Conservation (phyloP, 2,888 invertebrate species). For the Leptinotarsa rubiginosa region DNA sequence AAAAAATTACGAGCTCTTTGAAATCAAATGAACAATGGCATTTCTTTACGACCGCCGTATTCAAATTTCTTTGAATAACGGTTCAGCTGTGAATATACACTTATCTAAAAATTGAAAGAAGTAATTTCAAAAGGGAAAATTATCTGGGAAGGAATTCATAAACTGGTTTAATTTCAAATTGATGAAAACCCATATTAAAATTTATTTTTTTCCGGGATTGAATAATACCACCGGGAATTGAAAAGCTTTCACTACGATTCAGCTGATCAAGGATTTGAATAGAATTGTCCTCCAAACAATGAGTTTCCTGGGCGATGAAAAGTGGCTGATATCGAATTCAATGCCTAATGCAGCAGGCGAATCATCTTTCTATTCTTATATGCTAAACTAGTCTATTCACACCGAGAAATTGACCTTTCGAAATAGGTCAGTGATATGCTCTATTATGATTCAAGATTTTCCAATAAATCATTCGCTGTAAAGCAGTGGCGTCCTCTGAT, state of each 20-base stretch:
- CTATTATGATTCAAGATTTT: constrained; percentile 8
- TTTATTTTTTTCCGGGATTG: not conserved
- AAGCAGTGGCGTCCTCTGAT: not conserved
- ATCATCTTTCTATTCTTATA: constrained; percentile 21
- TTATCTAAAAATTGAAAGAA: not conserved
- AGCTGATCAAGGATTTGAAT: not conserved
- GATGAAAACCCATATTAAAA: not conserved
- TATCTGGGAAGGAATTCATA: not conserved
- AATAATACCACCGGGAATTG: not conserved
- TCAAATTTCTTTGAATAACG: not conserved
- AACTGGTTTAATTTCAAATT: not conserved
- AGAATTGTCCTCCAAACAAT: constrained; percentile 13
- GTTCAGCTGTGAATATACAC: too few species aligned
- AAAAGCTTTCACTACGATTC: constrained; percentile 1
- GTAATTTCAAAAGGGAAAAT: not conserved
- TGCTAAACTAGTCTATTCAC: constrained; percentile 22
- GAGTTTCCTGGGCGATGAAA: constrained; percentile 5
- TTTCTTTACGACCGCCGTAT: not conserved
- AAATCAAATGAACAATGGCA: too few species aligned
- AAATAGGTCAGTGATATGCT: constrained; percentile 27
- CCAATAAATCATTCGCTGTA: constrained; percentile 10
- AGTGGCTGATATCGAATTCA: constrained; percentile 22
- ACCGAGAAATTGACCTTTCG: constrained; percentile 20
- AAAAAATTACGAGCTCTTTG: too few species aligned
- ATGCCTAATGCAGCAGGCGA: constrained; percentile 9